A percentile compares a stretch with the other conserved stretches of the same genome.
These are phyloP conservation scores for Trichopria drosophilae DNA, from an alignment of 2,888 invertebrate species.

Conservation along the genomic window DNA sequence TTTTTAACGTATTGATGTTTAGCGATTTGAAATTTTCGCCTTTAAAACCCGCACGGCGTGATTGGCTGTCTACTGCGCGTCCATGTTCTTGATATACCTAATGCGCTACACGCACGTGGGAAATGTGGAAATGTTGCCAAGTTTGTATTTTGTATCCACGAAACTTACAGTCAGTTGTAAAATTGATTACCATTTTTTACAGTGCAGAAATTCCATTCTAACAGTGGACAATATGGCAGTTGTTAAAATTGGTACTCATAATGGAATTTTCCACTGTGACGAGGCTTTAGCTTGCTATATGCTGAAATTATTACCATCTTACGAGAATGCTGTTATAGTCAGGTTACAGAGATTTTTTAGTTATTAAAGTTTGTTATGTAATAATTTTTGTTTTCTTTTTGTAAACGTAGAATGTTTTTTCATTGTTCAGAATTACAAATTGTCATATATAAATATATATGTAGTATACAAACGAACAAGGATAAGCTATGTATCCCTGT, in stretches of 20 bases:
- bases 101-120: too few relatives aligned
- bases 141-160: too few relatives aligned
- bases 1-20: too few relatives aligned
- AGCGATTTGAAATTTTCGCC: too few relatives aligned
- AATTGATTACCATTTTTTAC: background rate
- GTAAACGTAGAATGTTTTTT: background rate
- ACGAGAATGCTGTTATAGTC: conserved; percentile 78
- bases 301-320: conserved; percentile 79
- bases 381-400: conserved; percentile 9
- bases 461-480: too few relatives aligned
- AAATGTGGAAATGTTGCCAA: too few relatives aligned
- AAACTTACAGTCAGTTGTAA: background rate
- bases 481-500: too few relatives aligned
- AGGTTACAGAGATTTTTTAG: conserved; percentile 48
- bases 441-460: background rate
- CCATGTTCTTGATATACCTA: too few relatives aligned
- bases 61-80: too few relatives aligned
- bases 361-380: background rate
- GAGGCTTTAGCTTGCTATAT: conserved; percentile 91
- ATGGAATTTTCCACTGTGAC: conserved; percentile 90
- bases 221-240: conserved; percentile 32
- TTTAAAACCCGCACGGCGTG: too few relatives aligned
- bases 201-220: too few relatives aligned
- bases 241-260: conserved; percentile 71
- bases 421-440: background rate